Percentiles rank a stretch among this genome's conserved stretches.
phyloP scores from a whole-genome alignment of 2,888 invertebrate genomes.

The Rotaria magnacalcarata region DNA sequence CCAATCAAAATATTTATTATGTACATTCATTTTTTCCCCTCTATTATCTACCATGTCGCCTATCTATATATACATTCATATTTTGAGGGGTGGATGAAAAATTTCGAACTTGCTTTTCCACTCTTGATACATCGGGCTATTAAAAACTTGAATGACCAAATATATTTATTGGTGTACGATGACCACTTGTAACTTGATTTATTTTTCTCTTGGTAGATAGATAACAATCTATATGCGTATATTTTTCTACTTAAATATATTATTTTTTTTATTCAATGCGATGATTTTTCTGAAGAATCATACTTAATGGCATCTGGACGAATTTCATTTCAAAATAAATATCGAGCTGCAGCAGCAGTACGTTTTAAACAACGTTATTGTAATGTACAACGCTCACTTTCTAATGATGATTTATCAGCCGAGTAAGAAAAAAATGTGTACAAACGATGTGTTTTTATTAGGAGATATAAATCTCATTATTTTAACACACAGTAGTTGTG shows the following conservation, averaged over 20 bases:
- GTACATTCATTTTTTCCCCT: too few species aligned
- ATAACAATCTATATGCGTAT: background rate
- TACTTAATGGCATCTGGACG: background rate
- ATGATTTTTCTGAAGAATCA: background rate
- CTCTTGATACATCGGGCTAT: too few species aligned
- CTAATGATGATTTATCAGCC: constrained; percentile 1
- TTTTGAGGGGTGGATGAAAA: too few species aligned
- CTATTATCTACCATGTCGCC: too few species aligned
- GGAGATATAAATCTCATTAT: background rate
- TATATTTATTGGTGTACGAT: background rate
- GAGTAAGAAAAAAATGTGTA: background rate
- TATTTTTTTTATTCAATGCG: background rate
- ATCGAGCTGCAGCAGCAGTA: background rate
- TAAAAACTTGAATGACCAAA: too few species aligned
- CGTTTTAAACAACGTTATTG: background rate
- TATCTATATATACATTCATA: too few species aligned
- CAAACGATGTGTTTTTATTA: background rate
- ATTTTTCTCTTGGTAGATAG: background rate
- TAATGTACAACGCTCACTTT: background rate
- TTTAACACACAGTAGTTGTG: background rate
- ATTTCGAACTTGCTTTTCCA: too few species aligned
- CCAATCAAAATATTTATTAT: too few species aligned
- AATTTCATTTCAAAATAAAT: background rate
- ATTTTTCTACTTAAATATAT: constrained; percentile 3
- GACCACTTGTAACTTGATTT: background rate